Evolutionary conservation across 2,113 vertebrate genomes (phyloP).

Genomic region (Periophthalmodon schlosseri): DNA sequence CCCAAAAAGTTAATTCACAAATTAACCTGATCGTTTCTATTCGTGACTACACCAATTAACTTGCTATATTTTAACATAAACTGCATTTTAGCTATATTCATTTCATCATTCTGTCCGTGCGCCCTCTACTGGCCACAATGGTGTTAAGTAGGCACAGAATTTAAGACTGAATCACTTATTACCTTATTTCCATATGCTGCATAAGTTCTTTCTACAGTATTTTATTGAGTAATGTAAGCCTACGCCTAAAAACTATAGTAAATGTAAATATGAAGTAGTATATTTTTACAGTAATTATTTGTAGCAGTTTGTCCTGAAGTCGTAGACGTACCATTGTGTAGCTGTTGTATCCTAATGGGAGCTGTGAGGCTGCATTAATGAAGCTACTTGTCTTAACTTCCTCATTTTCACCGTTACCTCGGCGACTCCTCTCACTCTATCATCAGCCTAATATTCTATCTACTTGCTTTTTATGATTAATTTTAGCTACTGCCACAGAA

Average conservation of each 20-base stretch:
- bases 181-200: background rate
- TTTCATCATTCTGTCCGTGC: no score
- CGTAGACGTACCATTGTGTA: constrained; percentile 58
- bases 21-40: no score
- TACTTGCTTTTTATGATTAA: constrained; percentile 27
- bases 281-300: constrained; percentile 33
- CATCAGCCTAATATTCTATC: constrained; percentile 34
- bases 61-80: no score
- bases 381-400: constrained; percentile 81
- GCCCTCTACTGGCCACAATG: background rate
- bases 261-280: no score
- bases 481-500: constrained; percentile 18
- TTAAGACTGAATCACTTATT: background rate
- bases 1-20: no score
- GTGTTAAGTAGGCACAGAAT: background rate
- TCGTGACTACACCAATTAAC: no score
- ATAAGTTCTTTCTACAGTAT: background rate
- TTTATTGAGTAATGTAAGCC: background rate
- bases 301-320: constrained; percentile 58
- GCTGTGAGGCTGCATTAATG: constrained; percentile 87
- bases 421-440: constrained; percentile 34
- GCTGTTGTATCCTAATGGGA: constrained; percentile 84
- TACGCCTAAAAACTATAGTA: background rate
- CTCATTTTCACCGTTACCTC: constrained; percentile 48
- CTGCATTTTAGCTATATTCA: no score